Evolutionary conservation across 2,888 invertebrate genomes (phyloP).

Genomic region (Hyposoter didymator): DNA sequence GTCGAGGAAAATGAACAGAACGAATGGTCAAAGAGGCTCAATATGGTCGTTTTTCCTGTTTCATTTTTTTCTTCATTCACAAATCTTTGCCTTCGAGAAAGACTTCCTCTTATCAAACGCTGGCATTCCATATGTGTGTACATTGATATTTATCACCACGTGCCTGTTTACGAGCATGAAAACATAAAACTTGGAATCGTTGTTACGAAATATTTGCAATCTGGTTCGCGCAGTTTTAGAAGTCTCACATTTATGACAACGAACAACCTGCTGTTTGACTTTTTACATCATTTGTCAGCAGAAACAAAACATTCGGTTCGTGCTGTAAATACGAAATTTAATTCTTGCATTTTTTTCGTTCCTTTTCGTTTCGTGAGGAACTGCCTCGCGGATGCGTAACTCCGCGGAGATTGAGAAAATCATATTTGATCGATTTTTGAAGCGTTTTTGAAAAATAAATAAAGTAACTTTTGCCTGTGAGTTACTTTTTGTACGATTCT

Average conservation of each 20-base stretch:
- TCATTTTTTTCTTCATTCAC: neutral
- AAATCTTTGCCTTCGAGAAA: neutral
- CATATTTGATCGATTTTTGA: neutral
- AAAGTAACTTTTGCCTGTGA: neutral
- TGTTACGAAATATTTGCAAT: slow-evolving; percentile 52
- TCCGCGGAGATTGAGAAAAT: no score
- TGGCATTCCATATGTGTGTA: neutral
- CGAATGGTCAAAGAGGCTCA: neutral
- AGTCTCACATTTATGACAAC: neutral
- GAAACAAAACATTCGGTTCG: neutral
- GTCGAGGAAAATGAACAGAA: neutral
- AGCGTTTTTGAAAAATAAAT: neutral
- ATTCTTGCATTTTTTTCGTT: neutral
- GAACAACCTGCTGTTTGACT: neutral
- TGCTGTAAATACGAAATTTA: neutral
- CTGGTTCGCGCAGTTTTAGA: slow-evolving; percentile 18
- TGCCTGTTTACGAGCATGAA: slow-evolving; percentile 32
- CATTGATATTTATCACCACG: slow-evolving; percentile 1
- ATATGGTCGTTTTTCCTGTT: slow-evolving; percentile 1
- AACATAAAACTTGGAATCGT: slow-evolving; percentile 40
- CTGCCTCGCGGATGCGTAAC: no score
- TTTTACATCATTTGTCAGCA: slow-evolving; percentile 7
- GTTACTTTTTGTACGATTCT: neutral
- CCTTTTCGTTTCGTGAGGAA: no score
- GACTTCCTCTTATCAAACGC: slow-evolving; percentile 9